Evolutionary conservation across 2,797 vertebrate species (phyloP).

Genomic region (Rhynchonycteris naso): DNA sequence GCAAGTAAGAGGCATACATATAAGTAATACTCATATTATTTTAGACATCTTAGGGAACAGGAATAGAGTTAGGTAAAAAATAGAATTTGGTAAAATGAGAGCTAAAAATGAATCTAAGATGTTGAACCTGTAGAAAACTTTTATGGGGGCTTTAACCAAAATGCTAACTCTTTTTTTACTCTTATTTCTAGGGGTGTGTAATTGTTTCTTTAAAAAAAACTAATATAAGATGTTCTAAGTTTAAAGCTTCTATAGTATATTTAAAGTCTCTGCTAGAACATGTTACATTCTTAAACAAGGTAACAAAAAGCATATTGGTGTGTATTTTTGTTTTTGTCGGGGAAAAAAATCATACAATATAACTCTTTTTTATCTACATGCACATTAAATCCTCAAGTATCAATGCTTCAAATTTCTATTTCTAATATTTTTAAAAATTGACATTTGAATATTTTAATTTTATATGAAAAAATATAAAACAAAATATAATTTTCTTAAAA

Average conservation of each 20-base stretch:
- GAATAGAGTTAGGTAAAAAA: background rate
- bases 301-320: background rate
- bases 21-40: background rate
- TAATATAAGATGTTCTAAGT: background rate
- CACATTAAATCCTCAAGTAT: conserved; percentile 3
- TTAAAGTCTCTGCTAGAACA: background rate
- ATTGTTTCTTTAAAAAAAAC: background rate
- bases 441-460: background rate
- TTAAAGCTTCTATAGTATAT: background rate
- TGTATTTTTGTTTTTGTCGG: background rate
- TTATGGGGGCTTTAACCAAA: background rate
- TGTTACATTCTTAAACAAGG: background rate
- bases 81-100: background rate
- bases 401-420: background rate
- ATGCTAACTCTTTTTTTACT: background rate
- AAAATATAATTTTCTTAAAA: conserved; percentile 24
- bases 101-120: background rate
- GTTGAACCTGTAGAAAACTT: background rate
- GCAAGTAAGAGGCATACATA: background rate
- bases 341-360: background rate
- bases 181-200: background rate
- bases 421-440: conserved; percentile 18
- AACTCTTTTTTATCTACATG: background rate
- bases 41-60: background rate
- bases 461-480: background rate